Conservation (phyloP, 2,888 invertebrate species). For the Macrosiphum euphorbiae region DNA sequence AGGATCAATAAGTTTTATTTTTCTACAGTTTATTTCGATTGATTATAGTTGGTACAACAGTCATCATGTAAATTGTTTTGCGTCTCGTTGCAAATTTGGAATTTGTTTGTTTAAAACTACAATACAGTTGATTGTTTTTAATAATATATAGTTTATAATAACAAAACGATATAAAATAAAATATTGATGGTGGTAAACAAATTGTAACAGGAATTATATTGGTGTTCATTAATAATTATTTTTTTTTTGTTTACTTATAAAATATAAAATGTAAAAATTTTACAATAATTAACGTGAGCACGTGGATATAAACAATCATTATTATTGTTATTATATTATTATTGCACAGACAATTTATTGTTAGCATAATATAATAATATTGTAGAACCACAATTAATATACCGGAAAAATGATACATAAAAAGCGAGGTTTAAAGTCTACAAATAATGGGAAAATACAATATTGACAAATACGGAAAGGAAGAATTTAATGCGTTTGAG, state of each 20-base stretch:
- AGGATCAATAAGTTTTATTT: background rate
- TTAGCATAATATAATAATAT: background rate
- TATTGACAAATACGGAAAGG: background rate
- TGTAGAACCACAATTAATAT: background rate
- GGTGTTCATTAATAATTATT: slow-evolving; percentile 5
- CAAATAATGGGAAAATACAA: background rate
- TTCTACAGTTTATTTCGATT: slow-evolving; percentile 56
- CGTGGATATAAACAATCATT: background rate
- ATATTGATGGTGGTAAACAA: slow-evolving; percentile 34
- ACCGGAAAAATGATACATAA: slow-evolving; percentile 21
- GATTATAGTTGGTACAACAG: slow-evolving; percentile 25
- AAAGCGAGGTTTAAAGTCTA: slow-evolving; percentile 24
- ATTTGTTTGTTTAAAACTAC: background rate
- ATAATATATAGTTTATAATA: slow-evolving; percentile 20
- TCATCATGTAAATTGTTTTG: slow-evolving; percentile 32
- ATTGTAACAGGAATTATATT: slow-evolving; percentile 30
- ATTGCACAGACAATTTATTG: slow-evolving; percentile 13
- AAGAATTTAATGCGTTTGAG: background rate
- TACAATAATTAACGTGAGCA: slow-evolving; percentile 37
- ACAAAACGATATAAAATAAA: slow-evolving; percentile 44
- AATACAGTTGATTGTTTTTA: slow-evolving; percentile 43
- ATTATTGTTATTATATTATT: slow-evolving; percentile 35
- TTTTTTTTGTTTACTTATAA: slow-evolving; percentile 38
- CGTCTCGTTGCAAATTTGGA: slow-evolving; percentile 49
- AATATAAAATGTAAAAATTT: slow-evolving; percentile 60